Conservation (phyloP, 2,888 invertebrate genomes). For the Dasypogon diadema region DNA sequence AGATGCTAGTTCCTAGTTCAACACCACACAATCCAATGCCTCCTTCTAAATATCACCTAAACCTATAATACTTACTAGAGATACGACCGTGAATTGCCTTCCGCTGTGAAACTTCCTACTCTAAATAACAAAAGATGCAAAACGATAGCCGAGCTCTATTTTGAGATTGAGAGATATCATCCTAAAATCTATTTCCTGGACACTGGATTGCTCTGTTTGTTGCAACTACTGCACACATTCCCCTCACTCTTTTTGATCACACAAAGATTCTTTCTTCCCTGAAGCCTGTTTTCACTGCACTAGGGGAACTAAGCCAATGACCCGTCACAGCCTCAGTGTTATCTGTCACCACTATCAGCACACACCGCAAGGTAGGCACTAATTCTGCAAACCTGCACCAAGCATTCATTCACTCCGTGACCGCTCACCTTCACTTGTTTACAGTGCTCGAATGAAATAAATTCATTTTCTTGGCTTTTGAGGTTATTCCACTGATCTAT, state of each 20-base stretch:
- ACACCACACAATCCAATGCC: no score
- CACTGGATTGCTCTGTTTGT: background rate
- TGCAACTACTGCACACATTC: background rate
- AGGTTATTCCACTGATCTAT: conserved; percentile 2
- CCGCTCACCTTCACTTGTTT: conserved; percentile 23
- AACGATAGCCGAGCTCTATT: background rate
- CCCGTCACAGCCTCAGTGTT: background rate
- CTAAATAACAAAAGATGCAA: background rate
- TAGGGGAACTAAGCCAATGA: conserved; percentile 20
- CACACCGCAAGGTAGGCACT: background rate
- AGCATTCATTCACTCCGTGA: conserved; percentile 13
- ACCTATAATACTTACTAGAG: no score
- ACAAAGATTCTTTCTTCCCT: no score
- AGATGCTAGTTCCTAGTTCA: no score
- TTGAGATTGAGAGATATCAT: background rate
- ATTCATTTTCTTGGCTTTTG: background rate
- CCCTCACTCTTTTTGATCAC: background rate
- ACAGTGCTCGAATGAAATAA: background rate
- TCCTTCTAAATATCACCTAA: no score
- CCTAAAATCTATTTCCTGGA: background rate
- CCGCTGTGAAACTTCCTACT: no score
- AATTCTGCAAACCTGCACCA: background rate
- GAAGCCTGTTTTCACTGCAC: background rate
- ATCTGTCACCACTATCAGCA: no score
- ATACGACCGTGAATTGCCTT: no score